phyloP scores from a whole-genome alignment of 2,888 invertebrate species.

The Amblyjoppa proteus region DNA sequence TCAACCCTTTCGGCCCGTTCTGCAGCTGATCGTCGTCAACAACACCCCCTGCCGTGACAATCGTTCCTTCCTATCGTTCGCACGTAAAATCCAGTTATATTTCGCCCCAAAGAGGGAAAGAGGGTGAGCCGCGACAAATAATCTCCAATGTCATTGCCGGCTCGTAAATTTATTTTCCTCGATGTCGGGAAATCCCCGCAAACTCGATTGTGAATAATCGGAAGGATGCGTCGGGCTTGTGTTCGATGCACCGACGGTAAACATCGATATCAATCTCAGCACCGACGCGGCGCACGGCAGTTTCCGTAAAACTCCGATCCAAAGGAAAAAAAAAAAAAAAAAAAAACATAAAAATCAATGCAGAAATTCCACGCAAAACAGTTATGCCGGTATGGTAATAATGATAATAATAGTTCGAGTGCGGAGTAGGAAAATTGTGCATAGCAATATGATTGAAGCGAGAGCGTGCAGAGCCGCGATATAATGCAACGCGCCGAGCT shows the following conservation, averaged over 20 bases:
- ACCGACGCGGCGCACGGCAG: conserved; percentile 23
- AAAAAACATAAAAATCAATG: not conserved
- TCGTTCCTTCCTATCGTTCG: not conserved
- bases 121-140: conserved; percentile 41
- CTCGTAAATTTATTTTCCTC: conserved; percentile 28
- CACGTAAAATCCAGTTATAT: conserved; percentile 23
- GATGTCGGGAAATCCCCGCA: not conserved
- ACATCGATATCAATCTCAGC: conserved; percentile 66
- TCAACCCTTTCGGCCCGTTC: conserved; percentile 47
- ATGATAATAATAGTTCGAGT: conserved; percentile 46
- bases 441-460: conserved; percentile 3
- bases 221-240: not conserved
- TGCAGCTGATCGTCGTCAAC: conserved; percentile 45
- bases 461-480: conserved; percentile 22
- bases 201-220: conserved; percentile 2
- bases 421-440: conserved; percentile 47
- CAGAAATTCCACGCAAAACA: conserved; percentile 35
- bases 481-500: conserved; percentile 25
- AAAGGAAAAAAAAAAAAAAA: not conserved
- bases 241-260: conserved; percentile 32
- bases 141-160: conserved; percentile 40
- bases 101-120: conserved; percentile 16
- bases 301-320: too few relatives aligned
- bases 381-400: conserved; percentile 49
- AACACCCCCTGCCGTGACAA: not conserved